Base-by-base conservation (phyloP, 1,140 invertebrate species). In the Camponotus floridanus region DNA sequence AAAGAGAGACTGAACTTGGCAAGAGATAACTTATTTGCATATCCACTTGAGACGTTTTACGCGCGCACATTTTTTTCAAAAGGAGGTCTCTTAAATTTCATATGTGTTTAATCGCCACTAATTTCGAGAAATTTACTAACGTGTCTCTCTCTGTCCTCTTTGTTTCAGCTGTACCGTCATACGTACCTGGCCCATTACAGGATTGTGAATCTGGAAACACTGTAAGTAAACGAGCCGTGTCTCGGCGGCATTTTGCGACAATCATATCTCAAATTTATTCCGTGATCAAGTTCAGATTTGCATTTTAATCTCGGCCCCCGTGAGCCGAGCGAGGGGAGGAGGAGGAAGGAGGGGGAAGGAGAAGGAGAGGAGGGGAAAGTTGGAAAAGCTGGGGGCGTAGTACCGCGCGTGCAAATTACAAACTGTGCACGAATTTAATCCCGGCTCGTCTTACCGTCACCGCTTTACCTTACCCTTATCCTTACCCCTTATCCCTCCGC, bases 151-250 rank as follows among this genome's bases (percentile, higher is more conserved):
- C 48, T 71, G 76, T 89, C 21, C 91, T 85, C 88, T 92, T 57
- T 94, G 91, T 95, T 96, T 51, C 94, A 96, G 96, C 92, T 96
- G 81, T 96, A 96, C 88, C 94, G 96, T 76, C 95, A 96, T 90
- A 96, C 96, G 48, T 96, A 95, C 88, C 92, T 95, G 88, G 96
- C 96, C 84, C 94, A 95, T 80, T 96, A 96, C 93, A 95, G 93
- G 81, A 95, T 96, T 87, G 94, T 96, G 80, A 95, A 96, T 87
- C 87, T 96, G 84, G 90, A 93, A 87, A 96, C 95, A 67, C 89
- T 92, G 96, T 96, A 93, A 95, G 95, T 95, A 95, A 93, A 94
- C 90, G 90, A 81, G 86, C 85, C 86, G 73, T 86, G 88, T 87
- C 68, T 86, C 91, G 88, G 87, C 88, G 85, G 87, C 87, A 88